phyloP scores from a whole-genome alignment of 2,113 vertebrate genomes.

The Eonycteris spelaea region DNA sequence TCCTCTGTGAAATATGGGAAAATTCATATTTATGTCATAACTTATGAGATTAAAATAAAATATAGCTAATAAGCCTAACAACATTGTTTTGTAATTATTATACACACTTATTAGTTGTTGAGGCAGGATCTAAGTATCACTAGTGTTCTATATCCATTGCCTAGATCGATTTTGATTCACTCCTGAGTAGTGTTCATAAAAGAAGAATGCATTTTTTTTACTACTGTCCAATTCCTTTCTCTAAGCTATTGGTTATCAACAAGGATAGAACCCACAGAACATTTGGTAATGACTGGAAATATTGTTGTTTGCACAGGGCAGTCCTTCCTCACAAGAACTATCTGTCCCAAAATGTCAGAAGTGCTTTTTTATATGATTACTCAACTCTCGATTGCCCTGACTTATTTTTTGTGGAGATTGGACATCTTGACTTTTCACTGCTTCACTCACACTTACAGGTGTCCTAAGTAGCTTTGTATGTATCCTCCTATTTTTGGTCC shows the following conservation, averaged over 20 bases:
- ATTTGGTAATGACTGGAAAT: neutral
- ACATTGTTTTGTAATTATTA: neutral
- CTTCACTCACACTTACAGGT: neutral
- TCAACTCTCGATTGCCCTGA: neutral
- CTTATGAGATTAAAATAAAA: neutral
- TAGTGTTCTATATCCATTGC: no score
- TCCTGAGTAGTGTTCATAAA: neutral
- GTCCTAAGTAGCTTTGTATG: neutral
- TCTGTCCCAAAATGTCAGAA: neutral
- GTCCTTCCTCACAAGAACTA: neutral
- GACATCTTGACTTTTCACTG: neutral
- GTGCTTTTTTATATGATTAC: neutral
- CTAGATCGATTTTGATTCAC: neutral
- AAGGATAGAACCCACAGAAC: neutral
- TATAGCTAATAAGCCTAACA: neutral
- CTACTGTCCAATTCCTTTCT: neutral
- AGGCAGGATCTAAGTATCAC: neutral
- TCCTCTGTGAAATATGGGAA: neutral
- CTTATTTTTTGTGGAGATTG: neutral
- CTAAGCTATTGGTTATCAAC: neutral
- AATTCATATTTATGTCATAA: neutral
- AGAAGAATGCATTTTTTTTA: neutral
- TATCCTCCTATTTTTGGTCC: neutral
- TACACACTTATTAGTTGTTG: neutral
- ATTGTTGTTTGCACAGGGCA: neutral